Evolutionary conservation across 1,140 invertebrate species (phyloP).

Genomic region (Zaprionus nigranus): DNA sequence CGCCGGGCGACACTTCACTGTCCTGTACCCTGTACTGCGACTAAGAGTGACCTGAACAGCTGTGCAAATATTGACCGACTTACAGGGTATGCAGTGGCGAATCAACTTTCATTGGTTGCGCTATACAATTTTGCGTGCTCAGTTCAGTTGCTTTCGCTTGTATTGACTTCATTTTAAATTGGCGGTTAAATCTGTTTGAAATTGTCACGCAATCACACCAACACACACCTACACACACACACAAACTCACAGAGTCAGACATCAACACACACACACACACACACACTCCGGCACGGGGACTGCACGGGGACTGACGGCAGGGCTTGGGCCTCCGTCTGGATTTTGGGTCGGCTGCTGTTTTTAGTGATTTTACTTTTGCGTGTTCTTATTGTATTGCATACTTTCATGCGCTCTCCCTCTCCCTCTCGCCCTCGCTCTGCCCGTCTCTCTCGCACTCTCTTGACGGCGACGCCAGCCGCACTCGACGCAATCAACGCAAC

Average conservation of each 20-base stretch:
- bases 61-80: neutral
- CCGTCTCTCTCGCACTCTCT: neutral
- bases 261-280: slow-evolving; percentile 33
- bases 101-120: neutral
- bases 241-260: slow-evolving; percentile 37
- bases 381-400: slow-evolving; percentile 66
- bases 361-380: slow-evolving; percentile 78
- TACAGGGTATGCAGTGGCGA: slow-evolving; percentile 2
- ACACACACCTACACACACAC: slow-evolving; percentile 33
- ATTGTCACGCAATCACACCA: slow-evolving; percentile 77
- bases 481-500: slow-evolving; percentile 81
- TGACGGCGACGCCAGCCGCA: slow-evolving; percentile 44
- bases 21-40: slow-evolving; percentile 24
- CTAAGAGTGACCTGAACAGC: neutral
- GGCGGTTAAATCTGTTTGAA: slow-evolving; percentile 84
- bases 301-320: slow-evolving; percentile 36
- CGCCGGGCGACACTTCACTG: slow-evolving; percentile 36
- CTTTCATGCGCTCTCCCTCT: slow-evolving; percentile 67
- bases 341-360: slow-evolving; percentile 62
- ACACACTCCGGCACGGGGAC: slow-evolving; percentile 14
- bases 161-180: slow-evolving; percentile 84
- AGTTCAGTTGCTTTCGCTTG: slow-evolving; percentile 57
- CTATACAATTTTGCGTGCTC: slow-evolving; percentile 37
- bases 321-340: slow-evolving; percentile 15
- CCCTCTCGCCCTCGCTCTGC: neutral